Evolutionary conservation across 2,888 invertebrate species (phyloP).

Genomic region (Ennomos fuscantarius): DNA sequence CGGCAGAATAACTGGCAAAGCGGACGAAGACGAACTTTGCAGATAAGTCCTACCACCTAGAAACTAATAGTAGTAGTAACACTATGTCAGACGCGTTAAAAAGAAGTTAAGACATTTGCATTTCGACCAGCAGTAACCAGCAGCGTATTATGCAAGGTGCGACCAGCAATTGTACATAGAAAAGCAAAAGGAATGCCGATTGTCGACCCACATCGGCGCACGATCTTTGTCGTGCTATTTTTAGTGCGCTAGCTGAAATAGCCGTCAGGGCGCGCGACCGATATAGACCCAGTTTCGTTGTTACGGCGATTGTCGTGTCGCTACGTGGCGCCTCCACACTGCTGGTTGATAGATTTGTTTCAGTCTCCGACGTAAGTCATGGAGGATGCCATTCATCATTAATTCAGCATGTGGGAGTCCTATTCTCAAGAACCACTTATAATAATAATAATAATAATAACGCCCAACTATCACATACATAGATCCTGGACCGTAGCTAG

Average conservation of each 20-base stretch:
- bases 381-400: background rate
- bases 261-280: constrained; percentile 69
- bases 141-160: constrained; percentile 50
- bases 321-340: constrained; percentile 50
- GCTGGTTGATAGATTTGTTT: constrained; percentile 24
- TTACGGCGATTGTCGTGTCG: constrained; percentile 50
- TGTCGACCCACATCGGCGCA: constrained; percentile 71
- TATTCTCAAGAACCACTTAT: no score
- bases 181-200: constrained; percentile 66
- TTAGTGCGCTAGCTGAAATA: constrained; percentile 72
- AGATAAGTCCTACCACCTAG: no score
- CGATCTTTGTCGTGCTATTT: constrained; percentile 64
- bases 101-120: constrained; percentile 5
- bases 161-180: constrained; percentile 44
- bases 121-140: constrained; percentile 1
- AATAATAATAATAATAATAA: no score
- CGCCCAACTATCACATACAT: no score
- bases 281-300: constrained; percentile 61
- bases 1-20: no score
- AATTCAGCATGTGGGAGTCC: background rate
- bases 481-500: no score
- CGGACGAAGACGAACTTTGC: no score
- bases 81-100: no score
- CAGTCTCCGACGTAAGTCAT: no score
- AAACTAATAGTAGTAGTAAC: no score